Base-by-base conservation (phyloP, 2,797 vertebrate genomes). In the Pseudochaenichthys georgianus region DNA sequence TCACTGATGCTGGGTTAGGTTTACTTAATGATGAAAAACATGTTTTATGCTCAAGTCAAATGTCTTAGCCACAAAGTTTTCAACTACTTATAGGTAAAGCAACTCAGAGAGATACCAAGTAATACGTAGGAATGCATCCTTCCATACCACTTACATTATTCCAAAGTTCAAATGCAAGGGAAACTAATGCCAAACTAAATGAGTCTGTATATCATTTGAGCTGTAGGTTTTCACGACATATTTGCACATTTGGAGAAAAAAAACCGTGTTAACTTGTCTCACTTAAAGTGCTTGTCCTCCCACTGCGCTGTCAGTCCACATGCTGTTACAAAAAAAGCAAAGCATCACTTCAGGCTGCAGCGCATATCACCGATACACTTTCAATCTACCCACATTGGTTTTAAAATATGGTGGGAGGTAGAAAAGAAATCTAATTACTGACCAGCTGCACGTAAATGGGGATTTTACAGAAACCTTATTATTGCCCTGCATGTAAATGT, bases 401-500 rank as follows among this genome's bases (percentile, higher is more conserved):
- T 3, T 58, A 34, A 73, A 74, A 69, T 62, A 42, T 63, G 38
- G 45, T 51, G 53, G 61, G 62, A 55, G 52, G n/a, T 51, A 48
- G 63, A 42, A 45, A 21, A 73, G 43, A 77, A 75, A 88, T 79
- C 17, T 4, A 54, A 71, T 79, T 66, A 80, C 46, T 23, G 50
- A 13, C 42, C 34, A 68, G 55, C 50, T 74, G 48, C 62, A 66
- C 3, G 1, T 34, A 65, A 61, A 75, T 57, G 17, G 53, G 48
- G 52, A 62, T 73, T 78, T 72, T 74, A 38, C 58, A 47, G 16
- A 59, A 70, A 80, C 58, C 3, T 10, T 10, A 43, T 64, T 66
- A 55, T 64, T 74, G 34, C 45, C 50, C n/a, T 68, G 13, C 53
- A 79, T 87, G 41, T 60, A 70, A 52, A 80, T 77, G 52, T 64